Evolutionary conservation across 2,797 vertebrate genomes (phyloP).

Genomic region (Falco rusticolus): DNA sequence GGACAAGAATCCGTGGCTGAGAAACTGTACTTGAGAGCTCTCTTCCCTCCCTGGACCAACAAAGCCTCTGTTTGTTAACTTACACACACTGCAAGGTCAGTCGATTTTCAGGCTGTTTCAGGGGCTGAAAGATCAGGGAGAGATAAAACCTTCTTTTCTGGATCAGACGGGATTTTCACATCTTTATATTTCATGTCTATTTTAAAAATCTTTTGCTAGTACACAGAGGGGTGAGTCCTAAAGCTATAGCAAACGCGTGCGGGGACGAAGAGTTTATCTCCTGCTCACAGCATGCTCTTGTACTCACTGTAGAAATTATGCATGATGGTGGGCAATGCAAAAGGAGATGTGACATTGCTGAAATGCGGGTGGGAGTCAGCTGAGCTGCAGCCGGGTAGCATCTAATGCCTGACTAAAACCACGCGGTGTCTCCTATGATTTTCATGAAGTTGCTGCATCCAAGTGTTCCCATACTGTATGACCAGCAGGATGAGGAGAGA

Average conservation of each 20-base stretch:
- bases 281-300: background rate
- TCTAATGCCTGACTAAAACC: background rate
- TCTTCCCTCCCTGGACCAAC: background rate
- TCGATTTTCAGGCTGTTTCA: background rate
- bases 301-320: background rate
- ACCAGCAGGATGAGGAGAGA: background rate
- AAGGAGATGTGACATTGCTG: background rate
- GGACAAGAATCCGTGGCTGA: background rate
- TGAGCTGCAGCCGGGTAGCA: background rate
- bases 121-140: background rate
- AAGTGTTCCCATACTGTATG: background rate
- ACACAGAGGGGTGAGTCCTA: background rate
- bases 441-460: background rate
- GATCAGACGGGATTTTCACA: background rate
- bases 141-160: conserved; percentile 19
- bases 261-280: background rate
- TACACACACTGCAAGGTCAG: background rate
- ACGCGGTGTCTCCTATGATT: background rate
- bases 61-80: background rate
- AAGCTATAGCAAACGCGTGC: background rate
- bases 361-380: background rate
- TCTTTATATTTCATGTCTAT: background rate
- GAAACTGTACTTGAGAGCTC: background rate
- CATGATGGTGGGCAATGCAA: background rate
- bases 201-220: conserved; percentile 17